These are phyloP conservation scores for Bombus waltoni DNA, from an alignment of 1,140 invertebrate species.

Conservation along the genomic window DNA sequence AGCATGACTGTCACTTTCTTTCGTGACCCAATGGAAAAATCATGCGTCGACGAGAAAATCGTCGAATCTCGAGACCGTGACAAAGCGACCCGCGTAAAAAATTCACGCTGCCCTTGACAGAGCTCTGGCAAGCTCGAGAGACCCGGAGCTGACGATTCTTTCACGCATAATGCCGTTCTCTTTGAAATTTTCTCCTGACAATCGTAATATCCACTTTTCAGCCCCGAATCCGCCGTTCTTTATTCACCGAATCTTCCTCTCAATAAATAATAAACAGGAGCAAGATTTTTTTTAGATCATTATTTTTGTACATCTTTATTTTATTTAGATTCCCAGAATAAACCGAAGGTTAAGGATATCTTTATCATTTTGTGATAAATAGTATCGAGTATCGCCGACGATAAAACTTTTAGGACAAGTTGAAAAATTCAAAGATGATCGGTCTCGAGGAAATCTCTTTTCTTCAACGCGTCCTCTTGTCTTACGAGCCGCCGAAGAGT, in stretches of 20 bases:
- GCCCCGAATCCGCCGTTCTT: too few species aligned
- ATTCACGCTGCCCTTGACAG: constrained; percentile 15
- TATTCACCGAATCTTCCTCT: not conserved
- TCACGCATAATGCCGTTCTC: not conserved
- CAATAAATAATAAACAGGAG: not conserved
- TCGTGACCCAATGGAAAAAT: not conserved
- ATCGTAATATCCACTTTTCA: not conserved
- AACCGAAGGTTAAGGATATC: not conserved
- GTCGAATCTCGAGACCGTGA: not conserved
- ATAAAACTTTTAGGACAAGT: not conserved
- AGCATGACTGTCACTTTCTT: not conserved
- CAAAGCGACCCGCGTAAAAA: not conserved
- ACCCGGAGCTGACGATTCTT: not conserved
- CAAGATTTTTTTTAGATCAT: too few species aligned
- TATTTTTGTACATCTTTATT: too few species aligned
- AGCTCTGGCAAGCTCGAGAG: not conserved
- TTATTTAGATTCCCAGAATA: not conserved
- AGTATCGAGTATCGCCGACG: not conserved
- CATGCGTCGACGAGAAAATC: not conserved
- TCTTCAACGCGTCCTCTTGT: not conserved
- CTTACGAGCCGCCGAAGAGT: not conserved
- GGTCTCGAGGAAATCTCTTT: not conserved
- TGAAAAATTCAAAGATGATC: constrained; percentile 7
- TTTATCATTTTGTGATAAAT: not conserved
- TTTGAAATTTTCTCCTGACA: not conserved